Base-by-base conservation (phyloP, 2,113 vertebrate species). In the Hydrochoerus hydrochaeris region DNA sequence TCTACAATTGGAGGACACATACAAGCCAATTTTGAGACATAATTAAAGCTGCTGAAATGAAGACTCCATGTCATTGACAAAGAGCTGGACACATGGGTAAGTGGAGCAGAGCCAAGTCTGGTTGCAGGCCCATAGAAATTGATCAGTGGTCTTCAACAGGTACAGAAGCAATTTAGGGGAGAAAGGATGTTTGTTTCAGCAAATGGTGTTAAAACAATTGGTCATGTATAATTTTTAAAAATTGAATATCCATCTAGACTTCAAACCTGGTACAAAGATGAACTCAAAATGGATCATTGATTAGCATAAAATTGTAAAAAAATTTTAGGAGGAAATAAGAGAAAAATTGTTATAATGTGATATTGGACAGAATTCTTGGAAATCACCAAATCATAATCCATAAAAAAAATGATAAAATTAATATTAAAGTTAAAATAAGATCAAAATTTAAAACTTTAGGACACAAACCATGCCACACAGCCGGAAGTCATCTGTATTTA, bases 221-320 rank as follows among this genome's bases (percentile, higher is more conserved):
- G 38, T n/a, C 35, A 88, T 49, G 38, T 38, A 7, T 69, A 82
- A 49, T 81, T 92, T 32, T 44, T 1, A 65, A 78, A 77, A 92
- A 78, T 60, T 20, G 20, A 73, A 46, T 16, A 92, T 54, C 38
- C 16, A 14, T 5, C 5, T 60, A 44, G 77, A 44, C n/a, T 11
- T 67, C 24, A n/a, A 9, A 41, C 3, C 0, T 57, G 13, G 26
- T 49, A 9, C 35, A 91, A 82, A 93, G 77, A 91, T 85, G 9
- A 89, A 75, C n/a, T 90, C 57, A 22, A 84, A 95, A 32, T 62
- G n/a, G 4, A n/a, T 60, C 35, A n/a, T 65, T 71, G 26, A 63
- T 71, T 67, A 78, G 87, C 86, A 19, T 93, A 60, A 96, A 91
- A 85, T 28, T 80, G 24, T 71, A 81, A 85, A 85, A 65, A 65